Base-by-base conservation (phyloP, 64 coral and sea anemone genomes). In the Pocillopora damicornis region DNA sequence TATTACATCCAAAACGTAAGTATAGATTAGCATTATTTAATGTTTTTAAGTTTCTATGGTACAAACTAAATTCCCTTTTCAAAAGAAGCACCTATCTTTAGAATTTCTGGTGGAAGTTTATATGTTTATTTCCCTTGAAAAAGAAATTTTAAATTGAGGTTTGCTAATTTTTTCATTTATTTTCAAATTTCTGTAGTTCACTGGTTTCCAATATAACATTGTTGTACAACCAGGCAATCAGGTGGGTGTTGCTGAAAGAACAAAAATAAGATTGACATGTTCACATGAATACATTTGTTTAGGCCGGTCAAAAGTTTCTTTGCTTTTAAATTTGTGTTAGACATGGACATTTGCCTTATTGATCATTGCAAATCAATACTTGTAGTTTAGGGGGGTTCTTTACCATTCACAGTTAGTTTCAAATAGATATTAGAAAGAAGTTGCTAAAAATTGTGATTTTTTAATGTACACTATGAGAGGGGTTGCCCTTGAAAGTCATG, bases 1-100 rank as follows among this genome's bases (percentile, higher is more conserved):
- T 99, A 99, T 72, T 99, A 88, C 78, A 99, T 99, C 73, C 97
- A 99, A 84, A 99, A 99, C 93, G 97, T 99, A 93, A 95, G 97
- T 92, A 20, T 5, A 35, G 35, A 75, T 37, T 36, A 15, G 22
- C 1, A 3, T 17, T 61, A 81, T 4, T n/a, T 14, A 61, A 81
- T 13, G 5, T 35, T 60, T 12, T 58, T 7, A 15, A 58, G 69
- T 30, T 10, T 62, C 63, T 80, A 3, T 63, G 0, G 4, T 63
- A 30, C 26, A 63, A 14, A 63, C 11, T 65, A 3, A 35, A 26
- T 35, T 36, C 10, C 11, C 2, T 58, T 10, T 56, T 36, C 18
- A 18, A 22, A 18, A n/a, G 22, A 69, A 20, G 23, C 8, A 22
- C 9, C 20, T 69, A 22, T 69, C 23, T 0, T 69, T 23, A 25